Base-by-base conservation (phyloP, 2,113 vertebrate genomes). In the Laterallus jamaicensis region DNA sequence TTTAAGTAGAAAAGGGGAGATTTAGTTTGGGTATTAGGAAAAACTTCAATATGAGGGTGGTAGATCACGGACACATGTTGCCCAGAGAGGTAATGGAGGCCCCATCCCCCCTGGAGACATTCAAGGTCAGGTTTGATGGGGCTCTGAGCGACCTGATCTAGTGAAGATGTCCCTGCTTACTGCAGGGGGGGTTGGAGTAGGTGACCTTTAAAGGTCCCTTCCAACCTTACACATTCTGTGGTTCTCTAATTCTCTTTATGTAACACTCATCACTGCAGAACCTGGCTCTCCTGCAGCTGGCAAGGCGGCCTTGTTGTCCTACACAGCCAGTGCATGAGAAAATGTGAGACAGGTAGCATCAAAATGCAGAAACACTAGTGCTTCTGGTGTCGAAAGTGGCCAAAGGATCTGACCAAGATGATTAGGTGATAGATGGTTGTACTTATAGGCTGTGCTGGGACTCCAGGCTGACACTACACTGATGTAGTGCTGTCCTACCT, bases 311-410 rank as follows among this genome's bases (percentile, higher is more conserved):
- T 31, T 29, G 8, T 3, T 2, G 12, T 44, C 35, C 58, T 35
- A 21, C 13, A 13, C 59, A 59, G 47, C 35, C 44, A 56, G 12
- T 12, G 10, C 58, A 13, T 15, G 39, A 55, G 75, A 42, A 66
- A 56, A 56, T 0, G 0, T 1, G 25, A 40, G 31, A 26, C 2
- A 0, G 37, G 17, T n/a, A 39, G 40, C 35, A 24, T 44, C 35
- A 77, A 76, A 47, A 59, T 37, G 52, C 56, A 83, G 62, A n/a
- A 64, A 40, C 10, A 2, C 8, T 17, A 3, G 32, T 40, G 69
- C 25, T 58, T 69, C 63, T 52, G 52, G 35, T 35, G 50, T 42
- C 50, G 54, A 54, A 87, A 70, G 42, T 15, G 25, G 19, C 37
- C 56, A 42, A 15, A 77, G 37, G 47, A n/a, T 25, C 47, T 56